phyloP scores from a whole-genome alignment of 1,140 invertebrate species.

The Myzus persicae region DNA sequence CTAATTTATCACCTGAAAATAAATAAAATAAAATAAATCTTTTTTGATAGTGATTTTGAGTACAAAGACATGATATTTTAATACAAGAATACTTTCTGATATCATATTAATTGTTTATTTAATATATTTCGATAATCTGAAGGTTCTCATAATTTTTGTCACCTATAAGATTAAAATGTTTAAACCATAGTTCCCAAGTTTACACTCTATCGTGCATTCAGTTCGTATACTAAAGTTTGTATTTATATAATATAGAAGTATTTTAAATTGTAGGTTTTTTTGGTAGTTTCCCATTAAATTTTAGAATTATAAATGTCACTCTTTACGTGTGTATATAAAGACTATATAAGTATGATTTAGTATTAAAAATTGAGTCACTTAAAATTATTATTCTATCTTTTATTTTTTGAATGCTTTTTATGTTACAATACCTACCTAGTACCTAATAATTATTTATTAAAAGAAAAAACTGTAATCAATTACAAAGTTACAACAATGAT shows the following conservation, averaged over 20 bases:
- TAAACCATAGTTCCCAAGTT: background rate
- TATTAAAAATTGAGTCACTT: background rate
- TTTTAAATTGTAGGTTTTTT: background rate
- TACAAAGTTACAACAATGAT: constrained; percentile 43
- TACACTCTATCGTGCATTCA: background rate
- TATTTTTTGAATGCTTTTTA: background rate
- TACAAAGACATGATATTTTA: background rate
- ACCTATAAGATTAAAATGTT: no score
- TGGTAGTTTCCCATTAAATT: background rate
- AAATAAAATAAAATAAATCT: background rate
- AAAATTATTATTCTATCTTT: background rate
- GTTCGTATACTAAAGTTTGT: background rate
- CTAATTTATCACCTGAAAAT: background rate
- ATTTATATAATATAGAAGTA: background rate
- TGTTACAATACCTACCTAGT: background rate
- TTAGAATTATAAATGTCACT: background rate
- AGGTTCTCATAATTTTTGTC: background rate
- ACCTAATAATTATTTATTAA: background rate
- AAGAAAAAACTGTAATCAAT: constrained; percentile 14
- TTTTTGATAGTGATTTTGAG: background rate
- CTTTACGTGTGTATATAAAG: background rate
- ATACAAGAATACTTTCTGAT: background rate
- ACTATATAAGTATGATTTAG: background rate
- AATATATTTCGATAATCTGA: background rate
- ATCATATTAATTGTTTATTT: background rate